Percentiles rank a stretch among this genome's conserved stretches.
Conservation (phyloP, 1,140 invertebrate genomes). For the Drosophila micromelanica region DNA sequence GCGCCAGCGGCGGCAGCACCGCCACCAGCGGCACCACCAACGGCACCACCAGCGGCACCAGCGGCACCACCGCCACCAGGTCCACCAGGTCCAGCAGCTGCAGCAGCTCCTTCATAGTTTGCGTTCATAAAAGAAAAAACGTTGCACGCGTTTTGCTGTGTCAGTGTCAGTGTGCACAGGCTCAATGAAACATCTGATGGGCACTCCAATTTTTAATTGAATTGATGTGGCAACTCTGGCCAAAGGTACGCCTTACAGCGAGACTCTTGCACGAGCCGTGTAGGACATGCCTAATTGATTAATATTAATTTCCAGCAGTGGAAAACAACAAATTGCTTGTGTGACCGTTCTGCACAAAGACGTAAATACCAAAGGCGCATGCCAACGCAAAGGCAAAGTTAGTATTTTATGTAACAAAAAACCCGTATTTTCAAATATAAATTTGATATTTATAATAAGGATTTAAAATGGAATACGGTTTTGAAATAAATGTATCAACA, state of each 20-base stretch:
- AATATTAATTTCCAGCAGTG: slow-evolving; percentile 26
- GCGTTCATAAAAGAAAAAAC: slow-evolving; percentile 53
- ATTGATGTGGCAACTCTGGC: slow-evolving; percentile 10
- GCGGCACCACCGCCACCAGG: slow-evolving; percentile 26
- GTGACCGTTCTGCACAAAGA: slow-evolving; percentile 7
- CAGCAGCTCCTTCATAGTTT: slow-evolving; percentile 48
- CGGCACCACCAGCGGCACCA: slow-evolving; percentile 17
- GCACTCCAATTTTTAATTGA: slow-evolving; percentile 1
- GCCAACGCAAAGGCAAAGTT: neutral
- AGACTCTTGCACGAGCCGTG: slow-evolving; percentile 1
- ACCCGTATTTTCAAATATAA: too few relatives aligned
- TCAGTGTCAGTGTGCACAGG: neutral
- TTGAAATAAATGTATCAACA: too few relatives aligned
- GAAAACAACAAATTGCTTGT: slow-evolving; percentile 49
- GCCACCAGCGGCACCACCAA: slow-evolving; percentile 6
- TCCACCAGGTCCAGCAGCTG: slow-evolving; percentile 28
- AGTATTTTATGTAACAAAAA: too few relatives aligned
- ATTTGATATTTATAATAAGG: too few relatives aligned
- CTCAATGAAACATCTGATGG: neutral
- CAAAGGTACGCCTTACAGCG: slow-evolving; percentile 7
- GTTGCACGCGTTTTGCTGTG: slow-evolving; percentile 5
- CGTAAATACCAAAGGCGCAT: neutral
- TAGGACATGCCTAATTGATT: slow-evolving; percentile 32
- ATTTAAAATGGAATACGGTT: too few relatives aligned
- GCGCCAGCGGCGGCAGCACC: slow-evolving; percentile 15